These are phyloP conservation scores for Anolis sagrei DNA, from an alignment of 2,113 vertebrate genomes.

Conservation along the genomic window DNA sequence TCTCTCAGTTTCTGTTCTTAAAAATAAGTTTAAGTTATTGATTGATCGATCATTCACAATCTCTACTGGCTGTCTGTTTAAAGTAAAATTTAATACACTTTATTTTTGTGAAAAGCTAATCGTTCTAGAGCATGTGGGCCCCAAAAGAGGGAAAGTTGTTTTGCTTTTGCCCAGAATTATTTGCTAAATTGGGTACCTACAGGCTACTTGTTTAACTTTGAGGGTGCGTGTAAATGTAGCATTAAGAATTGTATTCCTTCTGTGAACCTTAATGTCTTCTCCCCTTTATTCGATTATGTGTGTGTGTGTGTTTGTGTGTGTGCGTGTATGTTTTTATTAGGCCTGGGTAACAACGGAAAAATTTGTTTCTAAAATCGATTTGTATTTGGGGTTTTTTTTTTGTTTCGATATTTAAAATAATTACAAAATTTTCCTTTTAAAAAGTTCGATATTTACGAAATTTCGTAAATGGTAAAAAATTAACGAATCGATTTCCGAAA, in stretches of 20 bases:
- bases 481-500: too few species aligned
- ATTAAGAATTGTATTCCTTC: not conserved
- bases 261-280: not conserved
- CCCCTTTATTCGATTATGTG: not conserved
- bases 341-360: too few species aligned
- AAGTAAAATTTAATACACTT: not conserved
- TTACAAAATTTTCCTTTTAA: too few species aligned
- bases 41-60: not conserved
- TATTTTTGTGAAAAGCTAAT: not conserved
- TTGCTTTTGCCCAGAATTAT: not conserved
- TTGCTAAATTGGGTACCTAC: not conserved
- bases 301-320: too few species aligned
- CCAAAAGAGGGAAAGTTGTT: not conserved
- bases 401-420: too few species aligned
- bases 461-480: too few species aligned
- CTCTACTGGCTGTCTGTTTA: too few species aligned
- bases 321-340: too few species aligned
- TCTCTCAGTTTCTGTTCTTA: not conserved
- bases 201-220: not conserved
- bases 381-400: too few species aligned
- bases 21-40: not conserved
- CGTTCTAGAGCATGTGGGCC: too few species aligned
- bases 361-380: too few species aligned
- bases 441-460: too few species aligned
- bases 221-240: not conserved